Base-by-base conservation (phyloP, 1,140 invertebrate species). In the Bombus sibiricus region DNA sequence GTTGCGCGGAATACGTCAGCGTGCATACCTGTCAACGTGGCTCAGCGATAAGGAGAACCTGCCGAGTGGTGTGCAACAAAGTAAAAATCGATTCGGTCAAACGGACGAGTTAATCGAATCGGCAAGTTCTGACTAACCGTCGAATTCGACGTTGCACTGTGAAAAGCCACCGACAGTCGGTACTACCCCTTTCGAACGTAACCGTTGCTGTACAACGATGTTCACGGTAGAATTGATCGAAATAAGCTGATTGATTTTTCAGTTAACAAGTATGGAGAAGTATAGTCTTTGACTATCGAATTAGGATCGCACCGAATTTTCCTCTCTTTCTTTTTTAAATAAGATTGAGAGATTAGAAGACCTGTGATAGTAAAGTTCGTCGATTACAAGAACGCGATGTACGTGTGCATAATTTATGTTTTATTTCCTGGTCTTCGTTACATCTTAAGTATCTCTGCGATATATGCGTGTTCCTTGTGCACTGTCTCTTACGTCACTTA, bases 1-100 rank as follows among this genome's bases (percentile, higher is more conserved):
- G 88, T 62, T 69, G 84, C 83, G 88, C 53, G 81, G 81, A 89
- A 90, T 89, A 86, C 88, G 88, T 89, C 85, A 76, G 81, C 59
- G 64, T 66, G 62, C 81, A 78, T 82, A 81, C 69, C 81, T 74
- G 81, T 87, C 89, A 81, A 83, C 37, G 41, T 12, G 64, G 62
- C 43, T 22, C 37, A 15, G 28, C 69, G 87, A 72, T 90, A 90
- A 89, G 85, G n/a, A 90, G 73, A 86, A 66, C 73, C 18, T 1
- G 3, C 28, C 64, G 37, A 10, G 18, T 32, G 37, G 47, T 18
- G 25, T n/a, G 37, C 53, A 66, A 89, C 80, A 89, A 86, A 86
- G 84, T 89, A 77, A 86, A 89, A 89, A 90, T 76, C 62, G 77
- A 71, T 73, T 12, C 83, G 74, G 81, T 64, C 81, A 77, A 76